A percentile compares a stretch with the other conserved stretches of the same genome.
Conservation (phyloP, 2,113 vertebrate species). For the Brachyhypopomus occidentalis region DNA sequence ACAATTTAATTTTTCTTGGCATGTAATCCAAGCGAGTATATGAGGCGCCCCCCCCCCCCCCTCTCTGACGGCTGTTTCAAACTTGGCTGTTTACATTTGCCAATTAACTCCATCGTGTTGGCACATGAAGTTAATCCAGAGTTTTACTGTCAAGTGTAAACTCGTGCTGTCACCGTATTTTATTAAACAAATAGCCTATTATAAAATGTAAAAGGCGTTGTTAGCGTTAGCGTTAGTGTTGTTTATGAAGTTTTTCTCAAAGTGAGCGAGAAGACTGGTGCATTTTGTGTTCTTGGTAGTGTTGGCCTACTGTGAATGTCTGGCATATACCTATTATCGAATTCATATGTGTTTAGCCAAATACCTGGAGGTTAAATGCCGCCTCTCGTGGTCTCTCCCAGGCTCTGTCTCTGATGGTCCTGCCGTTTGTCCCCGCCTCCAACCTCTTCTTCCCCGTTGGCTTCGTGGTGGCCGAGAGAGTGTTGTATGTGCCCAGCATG, state of each 20-base stretch:
- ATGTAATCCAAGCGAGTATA: neutral
- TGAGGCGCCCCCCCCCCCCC: neutral
- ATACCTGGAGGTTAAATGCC: neutral
- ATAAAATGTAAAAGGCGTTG: neutral
- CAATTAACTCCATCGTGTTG: neutral
- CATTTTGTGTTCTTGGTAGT: neutral
- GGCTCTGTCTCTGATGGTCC: constrained; percentile 91
- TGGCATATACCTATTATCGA: neutral
- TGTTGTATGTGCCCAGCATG: constrained; percentile 98
- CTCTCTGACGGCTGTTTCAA: neutral
- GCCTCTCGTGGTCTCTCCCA: constrained; percentile 59
- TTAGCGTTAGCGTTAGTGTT: neutral
- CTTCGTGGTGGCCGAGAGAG: constrained; percentile 95
- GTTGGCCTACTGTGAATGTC: neutral
- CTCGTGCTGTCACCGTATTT: neutral
- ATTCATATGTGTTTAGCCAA: neutral
- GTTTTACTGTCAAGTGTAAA: neutral
- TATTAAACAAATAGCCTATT: constrained; percentile 31
- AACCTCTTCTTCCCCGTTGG: constrained; percentile 99
- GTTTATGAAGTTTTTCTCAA: neutral
- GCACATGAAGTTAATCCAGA: neutral
- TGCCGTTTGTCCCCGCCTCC: constrained; percentile 96
- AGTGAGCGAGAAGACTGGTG: neutral
- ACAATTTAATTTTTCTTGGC: constrained; percentile 2
- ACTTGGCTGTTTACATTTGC: neutral